Percentiles rank a stretch among this genome's conserved stretches.
phyloP scores from a whole-genome alignment of 1,140 invertebrate species.

The Papilio polyxenes region DNA sequence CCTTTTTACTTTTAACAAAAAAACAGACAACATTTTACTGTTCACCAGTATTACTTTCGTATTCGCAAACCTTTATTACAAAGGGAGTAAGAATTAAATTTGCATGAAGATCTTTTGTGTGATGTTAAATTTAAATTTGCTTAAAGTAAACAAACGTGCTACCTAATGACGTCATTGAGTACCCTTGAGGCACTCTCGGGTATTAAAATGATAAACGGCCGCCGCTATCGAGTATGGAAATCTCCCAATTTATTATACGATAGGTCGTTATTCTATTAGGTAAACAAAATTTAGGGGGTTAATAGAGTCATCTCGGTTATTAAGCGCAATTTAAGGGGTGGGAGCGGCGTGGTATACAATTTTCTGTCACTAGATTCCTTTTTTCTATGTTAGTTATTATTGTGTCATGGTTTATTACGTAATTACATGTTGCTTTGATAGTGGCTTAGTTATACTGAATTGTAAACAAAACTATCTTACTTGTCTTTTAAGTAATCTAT shows the following conservation, averaged over 20 bases:
- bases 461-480: background rate
- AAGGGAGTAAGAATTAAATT: conserved; percentile 37
- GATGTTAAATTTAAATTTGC: background rate
- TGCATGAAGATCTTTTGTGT: background rate
- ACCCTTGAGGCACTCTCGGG: conserved; percentile 67
- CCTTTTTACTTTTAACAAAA: conserved; percentile 55
- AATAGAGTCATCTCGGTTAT: conserved; percentile 75
- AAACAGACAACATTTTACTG: conserved; percentile 33
- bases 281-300: conserved; percentile 75
- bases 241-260: conserved; percentile 79
- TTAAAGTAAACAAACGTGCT: conserved; percentile 43
- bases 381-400: conserved; percentile 42
- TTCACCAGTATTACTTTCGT: background rate
- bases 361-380: conserved; percentile 37
- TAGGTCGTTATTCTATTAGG: conserved; percentile 79
- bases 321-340: conserved; percentile 57
- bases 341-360: conserved; percentile 27
- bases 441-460: background rate
- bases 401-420: conserved; percentile 40
- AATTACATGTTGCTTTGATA: conserved; percentile 25
- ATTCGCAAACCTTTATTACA: conserved; percentile 6
- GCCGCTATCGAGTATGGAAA: conserved; percentile 75
- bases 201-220: conserved; percentile 78
- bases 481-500: background rate
- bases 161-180: conserved; percentile 67